Evolutionary conservation across 2,888 invertebrate genomes (phyloP).

Genomic region (Hyposoter didymator): DNA sequence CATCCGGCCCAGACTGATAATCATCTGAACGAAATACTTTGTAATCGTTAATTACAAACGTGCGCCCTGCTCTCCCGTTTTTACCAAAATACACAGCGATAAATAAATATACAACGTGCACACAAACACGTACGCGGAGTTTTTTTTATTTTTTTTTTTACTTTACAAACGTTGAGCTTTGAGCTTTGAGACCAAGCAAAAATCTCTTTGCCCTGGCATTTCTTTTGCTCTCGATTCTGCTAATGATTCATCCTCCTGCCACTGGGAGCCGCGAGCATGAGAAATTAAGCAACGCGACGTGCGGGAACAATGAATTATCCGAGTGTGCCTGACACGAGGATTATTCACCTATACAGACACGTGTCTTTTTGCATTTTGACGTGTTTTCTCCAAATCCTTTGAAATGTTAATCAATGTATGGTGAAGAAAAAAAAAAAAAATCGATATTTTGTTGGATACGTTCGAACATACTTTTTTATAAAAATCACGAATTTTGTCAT

Average conservation of each 20-base stretch:
- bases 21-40: constrained; percentile 84
- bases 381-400: background rate
- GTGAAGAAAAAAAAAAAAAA: too few species aligned
- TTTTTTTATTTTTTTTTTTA: constrained; percentile 27
- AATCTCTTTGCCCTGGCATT: constrained; percentile 38
- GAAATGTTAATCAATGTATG: constrained; percentile 14
- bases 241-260: constrained; percentile 9
- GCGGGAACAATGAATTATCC: constrained; percentile 14
- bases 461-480: too few species aligned
- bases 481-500: too few species aligned
- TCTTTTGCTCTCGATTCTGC: constrained; percentile 51
- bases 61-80: constrained; percentile 43
- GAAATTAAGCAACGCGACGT: background rate
- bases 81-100: background rate
- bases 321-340: constrained; percentile 1
- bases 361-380: background rate
- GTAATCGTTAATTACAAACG: constrained; percentile 83
- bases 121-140: background rate
- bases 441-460: too few species aligned
- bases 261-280: background rate
- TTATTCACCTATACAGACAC: background rate
- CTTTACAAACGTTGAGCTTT: constrained; percentile 38
- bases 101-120: background rate
- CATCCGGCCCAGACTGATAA: constrained; percentile 84
- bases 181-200: constrained; percentile 49